Base-by-base conservation (phyloP, 2,888 invertebrate species). In the Cantharis lateralis region DNA sequence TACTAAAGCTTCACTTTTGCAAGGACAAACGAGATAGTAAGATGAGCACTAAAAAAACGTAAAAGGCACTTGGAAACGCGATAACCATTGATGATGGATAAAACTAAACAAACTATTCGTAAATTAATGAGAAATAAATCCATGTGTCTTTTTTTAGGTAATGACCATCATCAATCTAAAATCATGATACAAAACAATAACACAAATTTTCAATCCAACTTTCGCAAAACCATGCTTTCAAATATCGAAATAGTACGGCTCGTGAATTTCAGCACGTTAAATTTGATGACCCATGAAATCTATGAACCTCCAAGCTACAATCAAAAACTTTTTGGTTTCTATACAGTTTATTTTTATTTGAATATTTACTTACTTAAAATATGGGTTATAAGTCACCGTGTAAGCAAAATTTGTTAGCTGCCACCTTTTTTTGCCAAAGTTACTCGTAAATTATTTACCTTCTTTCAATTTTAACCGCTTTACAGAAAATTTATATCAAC, bases 231-330 rank as follows among this genome's bases (percentile, higher is more conserved):
- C 48, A 66, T 66, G 28, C 64, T 72, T 71, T 72, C 63, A 72
- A 72, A 72, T 66, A 72, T 63, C 66, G 28, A 69, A 48, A 72
- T 63, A 20, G 64, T 66, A 66, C 66, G 26, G 66, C 32, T 48
- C 26, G 32, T 66, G 72, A 72, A 66, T 66, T 26, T 15, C 64
- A 26, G 72, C 72, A 66, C 28, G 26, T 72, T 72, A 72, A 72
- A 72, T 72, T 72, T 72, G 72, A 72, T 72, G 72, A 28, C 20
- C 66, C 66, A 32, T 72, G 66, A 72, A 72, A 72, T 72, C 66
- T 72, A 72, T 72, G 62, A 72, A 72, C 66, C 62, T 62, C 18
- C 20, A 62, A 15, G 18, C 15, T 72, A 32, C 71, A 16, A 48
- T 62, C 69, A 69, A 69, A 32, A 69, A 69, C 28, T 69, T 69